Percentiles rank a stretch among this genome's conserved stretches.
These are phyloP conservation scores for Apis mellifera DNA, from an alignment of 1,140 invertebrate species.

Conservation along the genomic window DNA sequence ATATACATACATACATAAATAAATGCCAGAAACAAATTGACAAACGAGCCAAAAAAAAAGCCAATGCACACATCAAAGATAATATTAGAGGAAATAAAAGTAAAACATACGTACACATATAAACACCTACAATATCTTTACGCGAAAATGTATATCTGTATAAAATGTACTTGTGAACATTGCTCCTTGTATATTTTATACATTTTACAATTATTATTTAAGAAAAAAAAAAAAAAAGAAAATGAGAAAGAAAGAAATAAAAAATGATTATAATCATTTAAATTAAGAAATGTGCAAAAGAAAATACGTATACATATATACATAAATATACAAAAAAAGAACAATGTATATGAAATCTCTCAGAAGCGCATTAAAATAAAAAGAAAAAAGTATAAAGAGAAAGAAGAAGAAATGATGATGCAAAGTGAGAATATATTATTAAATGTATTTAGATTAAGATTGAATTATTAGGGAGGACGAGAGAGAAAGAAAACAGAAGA, in stretches of 20 bases:
- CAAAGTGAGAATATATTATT: conserved; percentile 65
- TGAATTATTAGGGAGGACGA: conserved; percentile 54
- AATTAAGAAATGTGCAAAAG: background rate
- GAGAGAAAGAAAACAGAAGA: conserved; percentile 3
- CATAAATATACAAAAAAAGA: background rate
- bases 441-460: conserved; percentile 66
- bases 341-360: conserved; percentile 55
- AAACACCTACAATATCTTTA: conserved; percentile 33
- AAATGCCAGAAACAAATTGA: conserved; percentile 12
- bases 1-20: conserved; percentile 40
- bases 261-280: conserved; percentile 26
- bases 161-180: conserved; percentile 54
- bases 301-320: background rate
- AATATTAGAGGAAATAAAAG: conserved; percentile 57
- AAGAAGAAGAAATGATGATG: conserved; percentile 41
- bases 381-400: conserved; percentile 30
- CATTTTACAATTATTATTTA: conserved; percentile 18
- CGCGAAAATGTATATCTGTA: conserved; percentile 36
- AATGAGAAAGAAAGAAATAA: background rate
- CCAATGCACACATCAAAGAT: conserved; percentile 68
- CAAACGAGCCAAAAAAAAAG: conserved; percentile 52
- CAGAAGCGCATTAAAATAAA: conserved; percentile 61
- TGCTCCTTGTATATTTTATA: conserved; percentile 61
- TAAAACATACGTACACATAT: conserved; percentile 34
- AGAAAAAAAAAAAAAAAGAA: background rate